A percentile compares a stretch with the other conserved stretches of the same genome.
Evolutionary conservation across 2,888 invertebrate genomes (phyloP).

Genomic region (Nymphalis polychloros): DNA sequence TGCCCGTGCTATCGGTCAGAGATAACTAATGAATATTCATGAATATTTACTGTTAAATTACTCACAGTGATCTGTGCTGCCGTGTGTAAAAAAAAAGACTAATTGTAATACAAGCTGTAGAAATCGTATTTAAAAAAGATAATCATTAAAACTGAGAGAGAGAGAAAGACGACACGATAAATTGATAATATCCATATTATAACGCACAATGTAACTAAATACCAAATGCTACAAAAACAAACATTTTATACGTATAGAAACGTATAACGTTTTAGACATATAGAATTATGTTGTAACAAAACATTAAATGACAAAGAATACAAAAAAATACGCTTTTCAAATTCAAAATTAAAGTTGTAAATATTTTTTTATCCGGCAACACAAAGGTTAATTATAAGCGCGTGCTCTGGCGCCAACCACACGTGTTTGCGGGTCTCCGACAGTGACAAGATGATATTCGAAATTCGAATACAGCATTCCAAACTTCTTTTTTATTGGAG

Average conservation of each 20-base stretch:
- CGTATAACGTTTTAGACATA: too few relatives aligned
- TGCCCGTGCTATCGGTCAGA: constrained; percentile 47
- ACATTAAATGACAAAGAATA: too few relatives aligned
- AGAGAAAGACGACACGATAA: not conserved
- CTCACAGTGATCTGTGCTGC: constrained; percentile 36
- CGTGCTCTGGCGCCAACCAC: constrained; percentile 33
- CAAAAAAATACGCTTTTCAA: too few relatives aligned
- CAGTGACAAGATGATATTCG: constrained; percentile 40
- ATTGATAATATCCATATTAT: too few relatives aligned
- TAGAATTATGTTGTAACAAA: not conserved
- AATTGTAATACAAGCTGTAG: not conserved
- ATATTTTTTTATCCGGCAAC: constrained; percentile 3
- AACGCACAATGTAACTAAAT: too few relatives aligned
- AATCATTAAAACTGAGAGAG: not conserved
- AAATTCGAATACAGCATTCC: constrained; percentile 43
- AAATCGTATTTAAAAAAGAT: not conserved
- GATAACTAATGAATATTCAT: constrained; percentile 56
- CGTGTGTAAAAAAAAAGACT: constrained; percentile 27
- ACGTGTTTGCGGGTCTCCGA: constrained; percentile 39
- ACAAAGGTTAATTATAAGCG: constrained; percentile 16
- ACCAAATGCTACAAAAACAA: too few relatives aligned
- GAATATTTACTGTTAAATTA: constrained; percentile 50
- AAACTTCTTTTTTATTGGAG: constrained; percentile 26
- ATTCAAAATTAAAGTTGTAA: not conserved
- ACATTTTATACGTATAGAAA: too few relatives aligned